Evolutionary conservation across 2,888 invertebrate genomes (phyloP).

Genomic region (Drosophila pseudotalamancana): DNA sequence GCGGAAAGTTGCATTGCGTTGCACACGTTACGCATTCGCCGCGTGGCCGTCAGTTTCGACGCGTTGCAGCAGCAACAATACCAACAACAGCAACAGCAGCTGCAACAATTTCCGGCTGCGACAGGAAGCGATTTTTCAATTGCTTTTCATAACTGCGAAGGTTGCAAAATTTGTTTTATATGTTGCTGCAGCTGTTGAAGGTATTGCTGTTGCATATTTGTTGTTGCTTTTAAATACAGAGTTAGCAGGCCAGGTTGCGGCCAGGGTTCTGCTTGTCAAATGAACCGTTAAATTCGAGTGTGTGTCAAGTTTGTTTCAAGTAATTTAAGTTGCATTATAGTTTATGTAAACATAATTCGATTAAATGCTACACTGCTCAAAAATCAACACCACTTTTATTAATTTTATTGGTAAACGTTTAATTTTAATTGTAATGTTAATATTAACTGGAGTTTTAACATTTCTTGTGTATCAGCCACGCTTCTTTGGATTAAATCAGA

Average conservation of each 20-base stretch:
- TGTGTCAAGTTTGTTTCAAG: slow-evolving; percentile 9
- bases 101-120: slow-evolving; percentile 60
- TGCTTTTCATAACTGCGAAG: slow-evolving; percentile 35
- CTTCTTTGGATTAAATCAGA: no score
- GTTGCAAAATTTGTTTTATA: slow-evolving; percentile 33
- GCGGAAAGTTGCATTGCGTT: slow-evolving; percentile 16
- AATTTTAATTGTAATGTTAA: no score
- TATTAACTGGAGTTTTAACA: no score
- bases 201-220: slow-evolving; percentile 14
- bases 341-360: not conserved
- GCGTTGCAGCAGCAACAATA: slow-evolving; percentile 40
- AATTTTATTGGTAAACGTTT: no score
- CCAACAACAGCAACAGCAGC: slow-evolving; percentile 20
- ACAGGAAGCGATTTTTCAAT: slow-evolving; percentile 61
- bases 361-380: not conserved
- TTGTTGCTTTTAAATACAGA: not conserved
- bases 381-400: no score
- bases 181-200: slow-evolving; percentile 8
- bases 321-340: not conserved
- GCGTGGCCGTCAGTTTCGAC: slow-evolving; percentile 49
- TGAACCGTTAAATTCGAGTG: slow-evolving; percentile 20
- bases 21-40: slow-evolving; percentile 66
- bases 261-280: slow-evolving; percentile 12
- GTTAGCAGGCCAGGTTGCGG: slow-evolving; percentile 3
- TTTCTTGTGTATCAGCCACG: no score